Conservation (phyloP, 2,113 vertebrate genomes). For the Cephalopterus ornatus region DNA sequence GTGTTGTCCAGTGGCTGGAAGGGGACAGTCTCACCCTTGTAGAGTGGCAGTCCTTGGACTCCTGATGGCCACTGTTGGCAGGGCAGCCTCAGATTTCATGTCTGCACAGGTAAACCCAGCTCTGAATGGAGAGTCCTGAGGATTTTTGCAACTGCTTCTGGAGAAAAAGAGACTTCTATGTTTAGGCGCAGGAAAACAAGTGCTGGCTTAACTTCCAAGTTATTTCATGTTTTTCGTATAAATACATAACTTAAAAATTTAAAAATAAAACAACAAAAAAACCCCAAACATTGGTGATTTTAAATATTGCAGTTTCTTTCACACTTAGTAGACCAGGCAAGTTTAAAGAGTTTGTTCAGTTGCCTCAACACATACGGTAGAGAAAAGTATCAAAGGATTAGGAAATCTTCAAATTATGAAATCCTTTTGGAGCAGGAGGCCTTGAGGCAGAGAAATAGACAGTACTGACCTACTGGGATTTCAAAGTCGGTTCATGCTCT, state of each 20-base stretch:
- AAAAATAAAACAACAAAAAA: background rate
- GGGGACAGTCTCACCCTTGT: background rate
- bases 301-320: background rate
- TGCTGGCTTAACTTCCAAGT: background rate
- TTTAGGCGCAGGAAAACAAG: background rate
- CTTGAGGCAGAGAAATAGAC: background rate
- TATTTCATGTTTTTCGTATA: background rate
- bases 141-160: background rate
- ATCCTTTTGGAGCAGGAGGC: background rate
- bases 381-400: background rate
- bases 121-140: background rate
- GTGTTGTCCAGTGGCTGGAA: too few relatives aligned
- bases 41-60: background rate
- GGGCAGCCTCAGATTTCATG: background rate
- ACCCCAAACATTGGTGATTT: background rate
- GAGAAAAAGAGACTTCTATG: background rate
- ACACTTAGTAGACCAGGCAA: background rate
- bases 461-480: rapidly evolving
- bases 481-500: background rate
- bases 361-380: background rate
- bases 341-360: background rate
- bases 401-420: background rate
- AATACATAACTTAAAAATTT: background rate
- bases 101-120: background rate
- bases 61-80: background rate